Evolutionary conservation across 2,797 vertebrate genomes (phyloP).

Genomic region (Poeciliopsis presidionis): DNA sequence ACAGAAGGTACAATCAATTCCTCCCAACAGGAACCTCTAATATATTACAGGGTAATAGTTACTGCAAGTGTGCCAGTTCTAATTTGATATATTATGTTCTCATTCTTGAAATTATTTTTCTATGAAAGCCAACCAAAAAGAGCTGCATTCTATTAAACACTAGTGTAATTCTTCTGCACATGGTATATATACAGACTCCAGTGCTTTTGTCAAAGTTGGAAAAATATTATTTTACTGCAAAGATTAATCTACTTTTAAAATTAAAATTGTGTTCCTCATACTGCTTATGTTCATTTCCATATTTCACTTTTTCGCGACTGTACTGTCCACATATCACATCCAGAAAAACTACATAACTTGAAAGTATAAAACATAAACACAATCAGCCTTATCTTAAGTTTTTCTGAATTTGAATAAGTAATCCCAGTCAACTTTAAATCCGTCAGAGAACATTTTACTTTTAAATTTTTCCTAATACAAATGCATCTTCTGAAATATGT

Average conservation of each 20-base stretch:
- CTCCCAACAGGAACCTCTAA: constrained; percentile 60
- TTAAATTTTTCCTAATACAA: not conserved
- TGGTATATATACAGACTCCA: not conserved
- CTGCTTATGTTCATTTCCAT: not conserved
- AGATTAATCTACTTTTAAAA: constrained; percentile 21
- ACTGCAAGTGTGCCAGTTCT: constrained; percentile 52
- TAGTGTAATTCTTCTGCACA: constrained; percentile 24
- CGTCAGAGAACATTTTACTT: no score
- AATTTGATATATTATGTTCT: constrained; percentile 41
- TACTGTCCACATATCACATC: not conserved
- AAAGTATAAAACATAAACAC: not conserved
- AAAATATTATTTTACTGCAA: constrained; percentile 20
- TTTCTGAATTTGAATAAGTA: not conserved
- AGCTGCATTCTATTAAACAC: constrained; percentile 44
- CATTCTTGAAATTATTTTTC: constrained; percentile 37
- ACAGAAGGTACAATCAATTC: constrained; percentile 86
- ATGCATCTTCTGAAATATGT: not conserved
- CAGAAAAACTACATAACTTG: not conserved
- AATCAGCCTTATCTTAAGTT: not conserved
- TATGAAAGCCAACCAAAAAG: constrained; percentile 46
- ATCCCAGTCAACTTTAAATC: not conserved
- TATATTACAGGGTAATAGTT: constrained; percentile 56
- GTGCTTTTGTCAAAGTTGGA: constrained; percentile 16
- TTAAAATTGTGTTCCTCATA: not conserved
- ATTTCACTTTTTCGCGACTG: not conserved